phyloP scores from a whole-genome alignment of 2,113 vertebrate species.

The Trogon surrucura region DNA sequence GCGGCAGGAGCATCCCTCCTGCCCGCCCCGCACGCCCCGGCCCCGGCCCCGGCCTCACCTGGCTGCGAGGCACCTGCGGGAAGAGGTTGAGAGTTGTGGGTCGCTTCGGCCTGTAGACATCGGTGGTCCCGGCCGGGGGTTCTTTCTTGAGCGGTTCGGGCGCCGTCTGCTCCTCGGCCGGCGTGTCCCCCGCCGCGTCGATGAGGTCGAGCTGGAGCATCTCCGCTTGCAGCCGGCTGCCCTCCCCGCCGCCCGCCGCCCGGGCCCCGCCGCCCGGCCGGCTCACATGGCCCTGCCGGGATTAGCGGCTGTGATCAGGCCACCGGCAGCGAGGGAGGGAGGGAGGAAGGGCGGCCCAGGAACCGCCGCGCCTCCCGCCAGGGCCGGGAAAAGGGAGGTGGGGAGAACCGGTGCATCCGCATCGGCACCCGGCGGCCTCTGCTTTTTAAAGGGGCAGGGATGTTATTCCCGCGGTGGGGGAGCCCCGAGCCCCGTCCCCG shows the following conservation, averaged over 20 bases:
- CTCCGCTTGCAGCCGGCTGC: conserved; percentile 89
- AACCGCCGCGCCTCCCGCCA: background rate
- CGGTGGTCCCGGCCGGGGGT: conserved; percentile 81
- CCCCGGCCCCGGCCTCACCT: conserved; percentile 74
- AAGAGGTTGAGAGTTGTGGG: conserved; percentile 97
- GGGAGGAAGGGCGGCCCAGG: conserved; percentile 3
- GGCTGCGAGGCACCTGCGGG: conserved; percentile 93
- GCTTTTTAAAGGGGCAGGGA: conserved; percentile 39
- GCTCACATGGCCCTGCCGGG: conserved; percentile 83
- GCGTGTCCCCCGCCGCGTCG: conserved; percentile 85
- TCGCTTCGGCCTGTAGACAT: conserved; percentile 93
- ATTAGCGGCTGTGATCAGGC: conserved; percentile 67
- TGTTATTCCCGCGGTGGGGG: background rate
- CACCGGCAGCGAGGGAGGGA: background rate
- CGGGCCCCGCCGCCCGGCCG: conserved; percentile 80
- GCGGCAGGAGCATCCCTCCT: background rate
- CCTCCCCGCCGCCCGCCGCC: conserved; percentile 82
- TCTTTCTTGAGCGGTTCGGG: conserved; percentile 72
- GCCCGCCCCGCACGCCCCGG: too few relatives aligned
- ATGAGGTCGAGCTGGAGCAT: conserved; percentile 95
- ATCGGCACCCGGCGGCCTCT: background rate
- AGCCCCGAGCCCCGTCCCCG: background rate
- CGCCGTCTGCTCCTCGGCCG: conserved; percentile 71
- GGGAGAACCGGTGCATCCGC: background rate
- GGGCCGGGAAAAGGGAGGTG: background rate